These are phyloP conservation scores for Picus viridis DNA, from an alignment of 2,797 vertebrate genomes.

Conservation along the genomic window DNA sequence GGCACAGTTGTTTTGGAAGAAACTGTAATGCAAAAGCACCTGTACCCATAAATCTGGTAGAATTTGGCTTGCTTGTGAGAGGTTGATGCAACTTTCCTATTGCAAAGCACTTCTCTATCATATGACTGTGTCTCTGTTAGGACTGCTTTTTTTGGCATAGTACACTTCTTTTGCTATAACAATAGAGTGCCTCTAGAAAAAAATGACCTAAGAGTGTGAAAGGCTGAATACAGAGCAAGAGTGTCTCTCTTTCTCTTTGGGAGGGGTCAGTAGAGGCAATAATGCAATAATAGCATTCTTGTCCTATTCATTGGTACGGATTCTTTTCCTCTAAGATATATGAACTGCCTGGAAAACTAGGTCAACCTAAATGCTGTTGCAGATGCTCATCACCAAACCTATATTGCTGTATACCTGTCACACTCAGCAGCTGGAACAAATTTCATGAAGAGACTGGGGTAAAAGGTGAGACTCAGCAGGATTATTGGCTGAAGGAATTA, in stretches of 20 bases:
- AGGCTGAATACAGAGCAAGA: background rate
- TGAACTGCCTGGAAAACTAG: conserved; percentile 42
- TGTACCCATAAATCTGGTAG: background rate
- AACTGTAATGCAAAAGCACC: background rate
- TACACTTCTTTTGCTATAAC: background rate
- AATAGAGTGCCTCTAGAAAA: background rate
- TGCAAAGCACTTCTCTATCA: background rate
- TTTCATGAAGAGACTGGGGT: background rate
- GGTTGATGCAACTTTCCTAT: background rate
- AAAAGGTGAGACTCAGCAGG: conserved; percentile 24
- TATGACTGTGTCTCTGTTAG: background rate
- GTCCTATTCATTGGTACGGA: background rate
- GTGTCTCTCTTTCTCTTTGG: background rate
- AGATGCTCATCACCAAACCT: conserved; percentile 3
- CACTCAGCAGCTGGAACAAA: background rate
- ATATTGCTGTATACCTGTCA: conserved; percentile 35
- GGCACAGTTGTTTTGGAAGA: background rate
- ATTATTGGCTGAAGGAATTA: conserved; percentile 37
- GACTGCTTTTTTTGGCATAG: background rate
- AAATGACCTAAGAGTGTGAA: conserved; percentile 17
- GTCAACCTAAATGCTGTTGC: conserved; percentile 54
- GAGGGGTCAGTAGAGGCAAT: background rate
- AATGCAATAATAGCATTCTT: conserved; percentile 13
- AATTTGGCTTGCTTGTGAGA: background rate
- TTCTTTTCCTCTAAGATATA: conserved; percentile 13